Conservation (phyloP, 1,140 invertebrate genomes). For the Drosophila navojoa region DNA sequence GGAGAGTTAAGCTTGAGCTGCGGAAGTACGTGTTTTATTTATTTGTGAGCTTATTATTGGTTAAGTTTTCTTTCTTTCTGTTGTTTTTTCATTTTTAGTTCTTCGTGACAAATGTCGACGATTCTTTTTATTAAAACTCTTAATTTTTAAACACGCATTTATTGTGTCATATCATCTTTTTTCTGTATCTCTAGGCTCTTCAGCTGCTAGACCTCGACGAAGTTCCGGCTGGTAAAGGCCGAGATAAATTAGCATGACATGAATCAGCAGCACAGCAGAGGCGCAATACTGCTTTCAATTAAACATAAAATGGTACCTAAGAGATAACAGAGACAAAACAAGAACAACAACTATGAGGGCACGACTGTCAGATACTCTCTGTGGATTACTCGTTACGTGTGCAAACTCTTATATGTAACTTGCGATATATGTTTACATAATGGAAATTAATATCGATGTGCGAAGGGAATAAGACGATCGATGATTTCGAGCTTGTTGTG, state of each 20-base stretch:
- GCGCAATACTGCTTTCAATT: conserved; percentile 27
- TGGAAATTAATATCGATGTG: too few relatives aligned
- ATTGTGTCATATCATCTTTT: conserved; percentile 46
- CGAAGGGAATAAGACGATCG: too few relatives aligned
- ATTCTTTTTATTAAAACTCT: conserved; percentile 42
- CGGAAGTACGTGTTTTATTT: conserved; percentile 70
- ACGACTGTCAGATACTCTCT: too few relatives aligned
- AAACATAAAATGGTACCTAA: conserved; percentile 5
- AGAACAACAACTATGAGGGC: conserved; percentile 1
- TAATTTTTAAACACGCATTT: conserved; percentile 63
- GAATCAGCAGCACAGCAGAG: conserved; percentile 55
- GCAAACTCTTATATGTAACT: too few relatives aligned
- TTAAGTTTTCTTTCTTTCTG: conserved; percentile 46
- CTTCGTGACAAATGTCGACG: conserved; percentile 64
- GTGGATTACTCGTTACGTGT: too few relatives aligned
- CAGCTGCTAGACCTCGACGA: conserved; percentile 31
- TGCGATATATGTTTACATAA: too few relatives aligned
- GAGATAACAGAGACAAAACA: conserved; percentile 13
- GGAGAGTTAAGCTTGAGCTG: conserved; percentile 8
- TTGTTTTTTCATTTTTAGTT: conserved; percentile 27
- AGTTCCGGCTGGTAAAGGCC: conserved; percentile 72
- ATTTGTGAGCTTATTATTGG: conserved; percentile 50
- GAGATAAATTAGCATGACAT: conserved; percentile 69
- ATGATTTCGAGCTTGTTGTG: too few relatives aligned
- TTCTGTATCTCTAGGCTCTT: conserved; percentile 54